Percentiles rank a stretch among this genome's conserved stretches.
These are phyloP conservation scores for Esox masquinongy DNA, from an alignment of 2,797 vertebrate genomes.

Conservation along the genomic window DNA sequence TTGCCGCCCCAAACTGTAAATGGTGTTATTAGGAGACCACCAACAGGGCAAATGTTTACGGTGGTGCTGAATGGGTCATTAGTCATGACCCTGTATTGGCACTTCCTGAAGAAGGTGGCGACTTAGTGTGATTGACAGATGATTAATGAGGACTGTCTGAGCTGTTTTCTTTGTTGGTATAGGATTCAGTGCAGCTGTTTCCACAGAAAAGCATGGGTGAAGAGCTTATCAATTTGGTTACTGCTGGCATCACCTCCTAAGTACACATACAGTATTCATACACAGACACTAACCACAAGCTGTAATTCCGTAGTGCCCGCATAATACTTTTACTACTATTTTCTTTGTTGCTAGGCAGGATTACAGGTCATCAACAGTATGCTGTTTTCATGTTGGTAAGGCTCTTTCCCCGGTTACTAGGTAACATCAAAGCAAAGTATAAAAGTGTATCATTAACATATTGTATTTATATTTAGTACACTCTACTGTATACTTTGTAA, in stretches of 20 bases:
- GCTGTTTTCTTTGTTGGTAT: conserved; percentile 49
- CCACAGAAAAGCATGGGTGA: conserved; percentile 22
- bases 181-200: conserved; percentile 53
- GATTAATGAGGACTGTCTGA: conserved; percentile 51
- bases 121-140: conserved; percentile 16
- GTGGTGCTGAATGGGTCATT: conserved; percentile 33
- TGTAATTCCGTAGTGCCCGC: background rate
- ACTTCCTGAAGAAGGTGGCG: conserved; percentile 17
- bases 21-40: background rate
- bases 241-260: background rate
- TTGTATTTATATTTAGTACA: too few species aligned
- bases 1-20: background rate
- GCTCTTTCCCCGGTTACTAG: background rate
- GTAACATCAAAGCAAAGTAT: background rate
- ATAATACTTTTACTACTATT: background rate
- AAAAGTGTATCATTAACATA: background rate
- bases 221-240: background rate
- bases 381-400: background rate
- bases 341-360: background rate
- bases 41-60: background rate
- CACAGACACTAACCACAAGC: background rate
- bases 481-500: too few species aligned
- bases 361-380: background rate
- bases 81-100: background rate
- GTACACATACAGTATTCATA: background rate